Percentiles rank a stretch among this genome's conserved stretches.
These are phyloP conservation scores for Tetramorium parvispinum DNA, from an alignment of 1,140 invertebrate species.

Conservation along the genomic window DNA sequence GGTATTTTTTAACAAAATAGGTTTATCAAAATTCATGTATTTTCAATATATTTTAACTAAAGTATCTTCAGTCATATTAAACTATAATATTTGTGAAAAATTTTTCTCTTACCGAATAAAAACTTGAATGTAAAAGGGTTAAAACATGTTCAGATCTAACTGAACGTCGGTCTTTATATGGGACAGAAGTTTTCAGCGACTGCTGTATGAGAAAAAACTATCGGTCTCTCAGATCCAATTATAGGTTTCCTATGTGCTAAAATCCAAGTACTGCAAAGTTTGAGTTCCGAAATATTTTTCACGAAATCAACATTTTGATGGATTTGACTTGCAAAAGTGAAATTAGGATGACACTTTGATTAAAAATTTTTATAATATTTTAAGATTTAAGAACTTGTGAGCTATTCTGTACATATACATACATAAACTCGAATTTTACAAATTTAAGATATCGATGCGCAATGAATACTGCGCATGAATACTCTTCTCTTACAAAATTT, in stretches of 20 bases:
- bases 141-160: not conserved
- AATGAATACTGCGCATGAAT: not conserved
- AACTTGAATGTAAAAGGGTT: not conserved
- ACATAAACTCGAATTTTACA: not conserved
- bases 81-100: not conserved
- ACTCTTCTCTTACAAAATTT: not conserved
- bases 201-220: not conserved
- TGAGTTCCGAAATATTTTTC: not conserved
- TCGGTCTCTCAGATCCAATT: slow-evolving; percentile 34
- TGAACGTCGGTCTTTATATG: not conserved
- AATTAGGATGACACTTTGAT: not conserved
- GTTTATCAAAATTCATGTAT: too few relatives aligned
- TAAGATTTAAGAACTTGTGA: not conserved
- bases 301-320: slow-evolving; percentile 26
- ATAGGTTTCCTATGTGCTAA: slow-evolving; percentile 39
- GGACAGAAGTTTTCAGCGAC: not conserved
- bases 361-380: not conserved
- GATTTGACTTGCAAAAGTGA: not conserved
- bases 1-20: too few relatives aligned
- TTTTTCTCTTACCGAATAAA: not conserved
- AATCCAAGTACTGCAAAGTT: not conserved
- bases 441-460: not conserved
- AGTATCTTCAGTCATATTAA: not conserved
- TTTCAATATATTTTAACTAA: too few relatives aligned
- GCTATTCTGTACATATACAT: not conserved